Evolutionary conservation across 2,888 invertebrate genomes (phyloP), one percentile per base, ranked within the genome.

Genomic region (Stramonita haemastoma): DNA sequence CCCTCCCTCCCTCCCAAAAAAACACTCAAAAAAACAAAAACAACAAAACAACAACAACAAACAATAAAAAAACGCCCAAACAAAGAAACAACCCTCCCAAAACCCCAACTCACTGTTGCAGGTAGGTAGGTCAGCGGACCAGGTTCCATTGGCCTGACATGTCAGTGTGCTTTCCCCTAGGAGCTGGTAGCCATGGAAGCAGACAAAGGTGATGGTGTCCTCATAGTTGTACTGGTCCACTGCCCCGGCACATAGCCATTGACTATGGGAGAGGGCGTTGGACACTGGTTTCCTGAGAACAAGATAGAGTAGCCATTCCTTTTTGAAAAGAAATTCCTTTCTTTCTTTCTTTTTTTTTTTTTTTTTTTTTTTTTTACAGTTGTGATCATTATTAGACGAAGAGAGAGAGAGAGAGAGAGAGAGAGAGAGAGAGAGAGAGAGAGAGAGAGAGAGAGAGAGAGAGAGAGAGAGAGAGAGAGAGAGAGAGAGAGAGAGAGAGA

Each of bases 121-220:
- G 5, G 83, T 88, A 19, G 88, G 88, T 34, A 36, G 26, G n/a
- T 77, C 88, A 32, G 81, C 87, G 29, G 99, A 99, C 99, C 99
- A 99, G 66, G 97, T 97, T 85, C 99, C 99, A 95, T 97, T 98
- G 13, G 98, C 98, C 5, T 98, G 97, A 96, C 99, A 99, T 89
- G 98, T 97, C 29, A 77, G 85, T 73, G 32, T 87, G 83, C 46
- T 32, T 22, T 98, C 97, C 87, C 99, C 99, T 91, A 98, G 97
- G 97, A 99, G 98, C 0, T 98, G 98, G 95, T 98, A 98, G 32
- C 99, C 99, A 96, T 99, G 99, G 94, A 98, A 97, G 95, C 99
- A 99, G 94, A 98, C 98, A 97, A 99, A 99, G 92, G 97, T 97
- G 0, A 98, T 97, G 81, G 98, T 97, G 96, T 99, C 98, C 0